Conservation (phyloP, 92 coral and sea anemone genomes). For the Parazoanthus darwini region DNA sequence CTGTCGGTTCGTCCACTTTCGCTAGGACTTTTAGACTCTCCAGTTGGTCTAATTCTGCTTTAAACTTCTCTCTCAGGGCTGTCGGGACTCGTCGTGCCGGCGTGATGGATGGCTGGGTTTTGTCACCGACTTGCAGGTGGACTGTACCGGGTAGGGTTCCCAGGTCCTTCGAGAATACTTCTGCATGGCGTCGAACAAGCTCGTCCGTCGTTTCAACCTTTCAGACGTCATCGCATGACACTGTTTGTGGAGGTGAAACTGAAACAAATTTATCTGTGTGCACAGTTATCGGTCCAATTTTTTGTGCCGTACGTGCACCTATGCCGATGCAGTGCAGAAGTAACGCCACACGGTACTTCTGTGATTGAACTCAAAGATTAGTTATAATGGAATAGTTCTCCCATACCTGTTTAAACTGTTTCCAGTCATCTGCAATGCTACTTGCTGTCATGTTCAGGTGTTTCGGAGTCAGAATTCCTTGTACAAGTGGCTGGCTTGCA, state of each 20-base stretch:
- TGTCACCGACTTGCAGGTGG: slow-evolving; percentile 49
- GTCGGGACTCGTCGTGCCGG: slow-evolving; percentile 55
- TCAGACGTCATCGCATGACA: too few relatives aligned
- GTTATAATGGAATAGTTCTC: too few relatives aligned
- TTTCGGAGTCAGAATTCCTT: too few relatives aligned
- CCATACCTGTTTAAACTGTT: too few relatives aligned
- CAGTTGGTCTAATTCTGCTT: slow-evolving; percentile 48
- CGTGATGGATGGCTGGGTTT: slow-evolving; percentile 47
- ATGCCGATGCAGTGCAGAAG: neutral
- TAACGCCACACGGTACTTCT: too few relatives aligned
- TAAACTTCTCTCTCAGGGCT: slow-evolving; percentile 52
- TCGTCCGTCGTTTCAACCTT: slow-evolving; percentile 36
- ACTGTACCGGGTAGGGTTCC: slow-evolving; percentile 60
- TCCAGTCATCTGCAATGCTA: too few relatives aligned
- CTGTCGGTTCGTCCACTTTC: slow-evolving; percentile 48
- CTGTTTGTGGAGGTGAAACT: slow-evolving; percentile 43
- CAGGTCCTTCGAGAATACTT: slow-evolving; percentile 49
- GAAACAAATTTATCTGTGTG: slow-evolving; percentile 38
- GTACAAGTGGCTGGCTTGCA: too few relatives aligned
- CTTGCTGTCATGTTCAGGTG: too few relatives aligned
- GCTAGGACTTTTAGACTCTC: slow-evolving; percentile 20
- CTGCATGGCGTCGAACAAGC: slow-evolving; percentile 25
- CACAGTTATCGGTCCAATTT: slow-evolving; percentile 55
- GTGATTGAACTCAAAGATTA: too few relatives aligned
- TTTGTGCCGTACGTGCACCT: slow-evolving; percentile 67